These are phyloP conservation scores for Elephantulus edwardii DNA, from an alignment of 2,113 vertebrate species.

Conservation along the genomic window DNA sequence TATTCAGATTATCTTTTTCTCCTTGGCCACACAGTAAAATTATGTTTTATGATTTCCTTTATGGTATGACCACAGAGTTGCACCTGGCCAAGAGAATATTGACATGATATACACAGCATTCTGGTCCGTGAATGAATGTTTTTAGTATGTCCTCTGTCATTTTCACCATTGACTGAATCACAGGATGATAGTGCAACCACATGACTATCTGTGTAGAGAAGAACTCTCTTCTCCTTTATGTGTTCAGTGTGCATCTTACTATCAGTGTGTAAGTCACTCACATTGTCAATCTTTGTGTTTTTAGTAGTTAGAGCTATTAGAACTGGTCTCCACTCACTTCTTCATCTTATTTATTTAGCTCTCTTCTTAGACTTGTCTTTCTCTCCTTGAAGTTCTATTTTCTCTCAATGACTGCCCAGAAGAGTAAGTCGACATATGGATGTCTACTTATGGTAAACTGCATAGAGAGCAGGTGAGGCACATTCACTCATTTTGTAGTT, in stretches of 20 bases:
- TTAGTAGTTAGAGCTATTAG: rapidly evolving
- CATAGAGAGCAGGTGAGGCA: rapidly evolving
- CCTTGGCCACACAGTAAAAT: rapidly evolving
- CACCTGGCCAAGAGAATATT: not conserved
- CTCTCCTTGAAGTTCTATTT: too few relatives aligned
- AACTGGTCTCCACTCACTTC: rapidly evolving
- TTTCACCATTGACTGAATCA: rapidly evolving
- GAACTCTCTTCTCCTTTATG: rapidly evolving
- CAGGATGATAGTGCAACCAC: rapidly evolving
- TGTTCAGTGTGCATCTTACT: too few relatives aligned
- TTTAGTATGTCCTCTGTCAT: rapidly evolving
- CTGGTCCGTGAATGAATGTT: rapidly evolving
- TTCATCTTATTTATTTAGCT: rapidly evolving
- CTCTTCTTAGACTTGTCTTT: too few relatives aligned
- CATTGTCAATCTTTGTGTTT: rapidly evolving
- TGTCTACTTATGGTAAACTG: not conserved
- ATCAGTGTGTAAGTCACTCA: rapidly evolving
- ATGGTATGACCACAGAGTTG: not conserved
- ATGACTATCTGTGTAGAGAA: rapidly evolving
- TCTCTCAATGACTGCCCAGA: rapidly evolving
- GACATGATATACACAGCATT: too few relatives aligned
- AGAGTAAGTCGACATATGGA: rapidly evolving
- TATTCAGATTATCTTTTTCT: rapidly evolving
- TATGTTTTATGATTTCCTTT: too few relatives aligned
- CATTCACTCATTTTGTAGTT: not conserved